Evolutionary conservation across 2,797 vertebrate species (phyloP).

Genomic region (Semaprochilodus insignis): DNA sequence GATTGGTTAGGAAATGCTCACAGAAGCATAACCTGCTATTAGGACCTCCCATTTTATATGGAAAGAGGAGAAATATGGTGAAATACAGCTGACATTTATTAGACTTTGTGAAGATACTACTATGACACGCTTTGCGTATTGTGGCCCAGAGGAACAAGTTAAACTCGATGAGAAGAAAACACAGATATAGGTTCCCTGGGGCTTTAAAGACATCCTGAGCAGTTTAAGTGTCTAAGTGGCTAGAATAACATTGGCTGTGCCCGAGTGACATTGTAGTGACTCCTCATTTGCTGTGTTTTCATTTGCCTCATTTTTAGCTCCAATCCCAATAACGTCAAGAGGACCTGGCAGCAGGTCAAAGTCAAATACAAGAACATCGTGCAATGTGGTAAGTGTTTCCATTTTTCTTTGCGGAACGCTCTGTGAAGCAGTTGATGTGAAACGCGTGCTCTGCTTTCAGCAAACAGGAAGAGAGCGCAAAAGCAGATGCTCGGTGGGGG

Average conservation of each 20-base stretch:
- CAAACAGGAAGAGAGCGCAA: conserved; percentile 40
- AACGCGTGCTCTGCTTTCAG: neutral
- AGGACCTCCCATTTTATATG: no score
- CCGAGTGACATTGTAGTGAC: neutral
- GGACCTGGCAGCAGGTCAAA: conserved; percentile 60
- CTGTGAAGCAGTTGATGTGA: neutral
- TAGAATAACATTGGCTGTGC: neutral
- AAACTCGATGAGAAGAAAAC: no score
- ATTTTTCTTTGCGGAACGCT: neutral
- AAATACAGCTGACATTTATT: no score
- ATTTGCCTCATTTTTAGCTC: conserved; percentile 13
- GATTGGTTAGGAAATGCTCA: no score
- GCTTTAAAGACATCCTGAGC: no score
- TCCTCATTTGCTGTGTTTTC: neutral
- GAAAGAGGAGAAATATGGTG: no score
- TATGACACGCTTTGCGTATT: no score
- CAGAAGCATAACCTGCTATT: no score
- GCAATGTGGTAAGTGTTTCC: conserved; percentile 56
- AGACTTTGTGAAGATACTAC: no score
- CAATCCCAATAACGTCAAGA: conserved; percentile 51
- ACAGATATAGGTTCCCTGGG: no score
- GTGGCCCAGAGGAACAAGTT: no score
- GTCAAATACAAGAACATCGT: conserved; percentile 60
- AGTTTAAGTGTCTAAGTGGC: no score
- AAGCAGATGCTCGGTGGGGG: conserved; percentile 35